These are phyloP conservation scores for Tipula lateralis DNA, from an alignment of 2,888 invertebrate genomes.

Conservation along the genomic window DNA sequence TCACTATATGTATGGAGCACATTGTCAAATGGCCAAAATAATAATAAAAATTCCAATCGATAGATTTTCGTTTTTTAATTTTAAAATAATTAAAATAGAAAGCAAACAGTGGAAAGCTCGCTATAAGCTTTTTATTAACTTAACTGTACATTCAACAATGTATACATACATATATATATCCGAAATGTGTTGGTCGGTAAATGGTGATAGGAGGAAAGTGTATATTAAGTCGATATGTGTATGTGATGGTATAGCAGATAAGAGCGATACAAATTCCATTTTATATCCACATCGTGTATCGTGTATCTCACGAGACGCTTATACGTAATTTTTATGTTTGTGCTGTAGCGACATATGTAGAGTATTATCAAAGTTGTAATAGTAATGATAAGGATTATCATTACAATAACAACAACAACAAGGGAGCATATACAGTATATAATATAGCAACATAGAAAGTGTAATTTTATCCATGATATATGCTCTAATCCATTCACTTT, in stretches of 20 bases:
- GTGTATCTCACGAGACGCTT: neutral
- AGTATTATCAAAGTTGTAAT: neutral
- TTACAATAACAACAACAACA: constrained; percentile 3
- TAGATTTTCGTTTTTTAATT: neutral
- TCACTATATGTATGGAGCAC: too few species aligned
- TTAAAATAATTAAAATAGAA: neutral
- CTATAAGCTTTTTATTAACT: neutral
- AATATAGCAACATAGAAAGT: neutral
- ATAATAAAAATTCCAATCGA: neutral
- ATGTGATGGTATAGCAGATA: neutral
- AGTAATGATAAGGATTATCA: constrained; percentile 14
- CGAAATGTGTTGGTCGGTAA: neutral
- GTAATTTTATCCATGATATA: neutral
- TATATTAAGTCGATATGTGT: neutral
- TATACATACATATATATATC: too few species aligned
- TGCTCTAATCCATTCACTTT: neutral
- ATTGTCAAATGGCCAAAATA: neutral
- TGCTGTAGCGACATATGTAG: neutral
- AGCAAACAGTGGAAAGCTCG: neutral
- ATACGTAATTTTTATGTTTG: neutral
- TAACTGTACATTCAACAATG: too few species aligned
- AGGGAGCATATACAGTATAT: neutral
- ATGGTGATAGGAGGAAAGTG: neutral
- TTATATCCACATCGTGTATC: neutral
- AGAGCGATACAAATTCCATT: neutral